Conservation (phyloP, 2,797 vertebrate species). For the Mycteria americana region DNA sequence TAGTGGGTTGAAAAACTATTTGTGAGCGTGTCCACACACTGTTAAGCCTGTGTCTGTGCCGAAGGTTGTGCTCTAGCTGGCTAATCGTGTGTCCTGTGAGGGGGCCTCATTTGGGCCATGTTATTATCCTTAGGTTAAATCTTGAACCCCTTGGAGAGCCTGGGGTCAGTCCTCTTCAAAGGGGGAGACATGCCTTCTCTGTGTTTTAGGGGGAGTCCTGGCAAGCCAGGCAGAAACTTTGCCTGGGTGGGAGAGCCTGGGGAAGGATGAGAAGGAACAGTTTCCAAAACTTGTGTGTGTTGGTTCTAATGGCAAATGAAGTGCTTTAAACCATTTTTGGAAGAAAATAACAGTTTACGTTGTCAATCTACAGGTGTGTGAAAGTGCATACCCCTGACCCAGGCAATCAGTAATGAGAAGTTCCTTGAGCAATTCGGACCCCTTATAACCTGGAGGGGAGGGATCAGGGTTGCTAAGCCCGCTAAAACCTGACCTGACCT, state of each 20-base stretch:
- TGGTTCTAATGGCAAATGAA: neutral
- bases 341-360: neutral
- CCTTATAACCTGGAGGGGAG: neutral
- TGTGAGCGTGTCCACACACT: neutral
- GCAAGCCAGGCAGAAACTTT: neutral
- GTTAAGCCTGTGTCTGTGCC: neutral
- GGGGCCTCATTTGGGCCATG: neutral
- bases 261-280: neutral
- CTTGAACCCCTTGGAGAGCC: neutral
- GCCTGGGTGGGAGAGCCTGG: neutral
- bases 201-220: neutral
- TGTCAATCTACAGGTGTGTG: neutral
- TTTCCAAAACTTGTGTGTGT: neutral
- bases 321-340: neutral
- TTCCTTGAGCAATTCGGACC: neutral
- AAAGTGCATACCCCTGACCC: neutral
- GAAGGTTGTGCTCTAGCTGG: neutral
- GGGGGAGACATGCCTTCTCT: neutral
- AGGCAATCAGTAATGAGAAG: neutral
- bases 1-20: neutral
- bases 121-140: neutral
- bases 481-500: neutral
- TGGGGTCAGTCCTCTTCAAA: neutral
- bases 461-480: neutral
- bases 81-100: neutral